A percentile compares a stretch with the other conserved stretches of the same genome.
Evolutionary conservation across 2,113 vertebrate genomes (phyloP).

Genomic region (Melierax canorus): DNA sequence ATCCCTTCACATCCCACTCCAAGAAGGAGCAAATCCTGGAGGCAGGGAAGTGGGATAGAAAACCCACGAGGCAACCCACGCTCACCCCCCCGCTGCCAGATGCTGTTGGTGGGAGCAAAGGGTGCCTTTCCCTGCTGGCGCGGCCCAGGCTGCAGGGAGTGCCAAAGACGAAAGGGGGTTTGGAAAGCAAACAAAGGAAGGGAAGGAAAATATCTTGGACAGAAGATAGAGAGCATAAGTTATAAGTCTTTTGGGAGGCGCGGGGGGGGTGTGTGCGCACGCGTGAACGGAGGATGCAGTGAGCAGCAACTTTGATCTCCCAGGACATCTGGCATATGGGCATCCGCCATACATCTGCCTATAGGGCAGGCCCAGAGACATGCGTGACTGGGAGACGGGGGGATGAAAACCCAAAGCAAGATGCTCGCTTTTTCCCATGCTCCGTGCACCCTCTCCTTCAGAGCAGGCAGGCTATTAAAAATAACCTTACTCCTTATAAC

Average conservation of each 20-base stretch:
- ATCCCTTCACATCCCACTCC: neutral
- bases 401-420: neutral
- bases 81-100: rapidly evolving
- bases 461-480: neutral
- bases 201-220: slow-evolving; percentile 15
- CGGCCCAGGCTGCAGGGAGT: rapidly evolving
- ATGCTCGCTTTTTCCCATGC: neutral
- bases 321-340: slow-evolving; percentile 27
- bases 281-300: neutral
- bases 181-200: slow-evolving; percentile 52
- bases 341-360: neutral
- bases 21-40: neutral
- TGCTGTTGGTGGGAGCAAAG: neutral
- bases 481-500: no score
- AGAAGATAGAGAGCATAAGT: neutral
- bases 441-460: neutral
- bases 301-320: slow-evolving; percentile 34
- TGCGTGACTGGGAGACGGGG: neutral
- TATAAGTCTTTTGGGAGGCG: neutral
- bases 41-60: neutral
- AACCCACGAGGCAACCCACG: rapidly evolving
- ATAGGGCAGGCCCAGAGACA: slow-evolving; percentile 1
- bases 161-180: neutral
- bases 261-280: neutral
- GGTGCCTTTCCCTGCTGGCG: neutral